Base-by-base conservation (phyloP, 2,888 invertebrate species). In the Parnassius apollo region DNA sequence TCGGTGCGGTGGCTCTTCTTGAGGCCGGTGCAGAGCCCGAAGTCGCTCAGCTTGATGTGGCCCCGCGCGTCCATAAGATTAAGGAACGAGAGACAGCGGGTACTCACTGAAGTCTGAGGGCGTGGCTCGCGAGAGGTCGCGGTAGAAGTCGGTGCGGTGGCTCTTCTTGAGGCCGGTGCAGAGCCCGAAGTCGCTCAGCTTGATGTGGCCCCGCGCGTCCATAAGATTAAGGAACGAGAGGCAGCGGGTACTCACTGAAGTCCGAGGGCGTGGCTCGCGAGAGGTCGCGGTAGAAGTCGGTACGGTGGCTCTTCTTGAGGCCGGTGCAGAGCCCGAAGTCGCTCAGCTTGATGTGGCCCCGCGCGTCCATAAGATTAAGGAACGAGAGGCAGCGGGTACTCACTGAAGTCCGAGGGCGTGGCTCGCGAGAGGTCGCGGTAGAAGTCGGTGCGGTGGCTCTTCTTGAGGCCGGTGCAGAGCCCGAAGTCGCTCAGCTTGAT, bases 301-400 rank as follows among this genome's bases (percentile, higher is more conserved):
- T 99, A 82, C 98, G 95, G 88, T 99, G 99, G 69, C 98, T 98
- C 89, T 99, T 99, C 91, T 99, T 99, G 73, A 99, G 94, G 49
- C 99, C 99, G 45, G 99, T 99, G 87, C 99, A 99, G 68, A 99
- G 93, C 52, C 99, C 99, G 90, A 99, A 99, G 92, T 99, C 99
- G 64, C 99, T 87, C 62, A 94, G 94, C 91, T 99, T 99, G 77
- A 99, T 96, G 92, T 99, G 99, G 65, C 99, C 99, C 18, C n/a
- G n/a, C n/a, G n/a, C n/a, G n/a, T n/a, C n/a, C n/a, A n/a, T 35
- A 35, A 35, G 1, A 35, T 35, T 35, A 35, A 35, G 13, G 49
- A 49, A 13, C 3, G 18, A 18, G 18, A 18, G 18, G 18, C 18
- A 18, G 18, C 18, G 18, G 18, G 52, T 73, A 85, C 95, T 95